Evolutionary conservation across 2,797 vertebrate species (phyloP), one percentile per base, ranked within the genome.

Genomic region (Triplophysa yarkandensis): DNA sequence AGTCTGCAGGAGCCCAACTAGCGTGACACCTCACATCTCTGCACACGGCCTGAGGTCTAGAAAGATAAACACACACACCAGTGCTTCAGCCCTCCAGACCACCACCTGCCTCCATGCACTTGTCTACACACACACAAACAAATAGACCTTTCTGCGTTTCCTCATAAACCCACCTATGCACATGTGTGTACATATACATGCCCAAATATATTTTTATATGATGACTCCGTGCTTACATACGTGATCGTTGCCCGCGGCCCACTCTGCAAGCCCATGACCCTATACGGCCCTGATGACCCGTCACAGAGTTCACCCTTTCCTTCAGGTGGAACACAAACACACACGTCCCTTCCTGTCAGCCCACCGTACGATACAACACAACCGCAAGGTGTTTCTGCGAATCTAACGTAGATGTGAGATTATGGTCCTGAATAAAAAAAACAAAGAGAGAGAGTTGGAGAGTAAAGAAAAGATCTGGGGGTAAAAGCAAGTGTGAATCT

Each of bases 1-100:
- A 90, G 85, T 88, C 90, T 89, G 87, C 87, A 86, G 91, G 91
- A 90, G 89, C 88, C 83, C 88, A 87, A 87, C 86, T 84, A 81
- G 81, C 84, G 87, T 90, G 89, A 91, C 90, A 91, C 87, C 77
- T 88, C 84, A 87, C 83, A 83, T 58, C 61, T 71, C 48, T 77
- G 58, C 69, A 74, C 57, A 77, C 25, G 41, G 52, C 76, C 73
- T n/a, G 54, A 58, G 62, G 48, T 66, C 75, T 44, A 71, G 52
- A 70, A 25, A 71, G 19, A 75, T 64, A 72, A 71, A 70, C 55
- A 75, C 60, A 55, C 54, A 75, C 74, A 68, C 65, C 30, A 23
- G 63, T 66, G 62, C 55, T 77, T 16, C 23, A 80, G 75, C 70
- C 65, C 70, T 74, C 64, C 76, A 80, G 75, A 77, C 70, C 61